A percentile compares a stretch with the other conserved stretches of the same genome.
Evolutionary conservation across 1,140 invertebrate genomes (phyloP).

Genomic region (Agrypnia vestita): DNA sequence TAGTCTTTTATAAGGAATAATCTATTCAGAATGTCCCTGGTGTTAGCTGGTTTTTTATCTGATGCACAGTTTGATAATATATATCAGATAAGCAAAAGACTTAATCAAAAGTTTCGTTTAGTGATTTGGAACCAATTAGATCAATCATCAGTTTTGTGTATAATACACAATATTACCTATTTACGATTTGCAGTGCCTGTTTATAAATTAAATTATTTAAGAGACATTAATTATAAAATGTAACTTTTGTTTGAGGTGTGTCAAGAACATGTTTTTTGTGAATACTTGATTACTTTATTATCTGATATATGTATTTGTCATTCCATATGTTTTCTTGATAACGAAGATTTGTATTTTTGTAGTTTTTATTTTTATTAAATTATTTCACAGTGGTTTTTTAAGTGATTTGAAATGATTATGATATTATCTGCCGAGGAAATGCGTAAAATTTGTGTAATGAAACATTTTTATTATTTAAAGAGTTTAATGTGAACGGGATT

Average conservation of each 20-base stretch:
- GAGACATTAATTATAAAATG: not conserved
- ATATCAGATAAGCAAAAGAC: slow-evolving; percentile 34
- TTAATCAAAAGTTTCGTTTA: slow-evolving; percentile 1
- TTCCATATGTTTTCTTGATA: slow-evolving; percentile 6
- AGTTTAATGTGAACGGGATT: slow-evolving; percentile 2
- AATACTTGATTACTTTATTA: no score
- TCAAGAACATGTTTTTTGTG: no score
- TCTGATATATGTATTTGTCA: no score
- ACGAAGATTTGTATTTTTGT: not conserved
- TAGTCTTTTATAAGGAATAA: not conserved
- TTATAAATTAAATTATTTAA: not conserved
- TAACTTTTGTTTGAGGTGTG: no score
- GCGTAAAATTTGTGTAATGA: no score
- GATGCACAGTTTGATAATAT: slow-evolving; percentile 20
- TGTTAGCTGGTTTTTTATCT: slow-evolving; percentile 13
- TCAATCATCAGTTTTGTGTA: slow-evolving; percentile 21
- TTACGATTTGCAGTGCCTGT: no score
- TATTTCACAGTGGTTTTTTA: no score
- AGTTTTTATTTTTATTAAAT: no score
- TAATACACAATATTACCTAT: not conserved
- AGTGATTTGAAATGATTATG: no score
- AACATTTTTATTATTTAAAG: not conserved
- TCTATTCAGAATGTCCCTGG: not conserved
- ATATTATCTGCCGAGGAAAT: no score
- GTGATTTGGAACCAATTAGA: slow-evolving; percentile 6